phyloP scores from a whole-genome alignment of 2,797 vertebrate species.

The Epinephelus coioides region DNA sequence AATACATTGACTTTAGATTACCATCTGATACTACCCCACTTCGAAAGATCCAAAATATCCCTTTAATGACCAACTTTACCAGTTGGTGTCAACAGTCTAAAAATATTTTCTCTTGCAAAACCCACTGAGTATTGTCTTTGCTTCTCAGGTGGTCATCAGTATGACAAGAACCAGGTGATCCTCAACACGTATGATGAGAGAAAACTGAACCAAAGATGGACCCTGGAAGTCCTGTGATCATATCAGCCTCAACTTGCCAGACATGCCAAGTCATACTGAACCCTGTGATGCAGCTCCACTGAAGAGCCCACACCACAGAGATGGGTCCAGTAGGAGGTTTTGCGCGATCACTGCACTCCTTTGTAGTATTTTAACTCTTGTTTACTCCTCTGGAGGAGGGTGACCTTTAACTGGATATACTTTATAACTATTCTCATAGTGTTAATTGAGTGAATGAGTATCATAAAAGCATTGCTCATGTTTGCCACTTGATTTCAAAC shows the following conservation, averaged over 20 bases:
- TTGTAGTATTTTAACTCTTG: background rate
- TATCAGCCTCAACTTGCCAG: background rate
- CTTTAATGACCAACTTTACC: too few relatives aligned
- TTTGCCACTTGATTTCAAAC: conserved; percentile 3
- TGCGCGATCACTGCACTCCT: conserved; percentile 5
- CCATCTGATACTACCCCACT: too few relatives aligned
- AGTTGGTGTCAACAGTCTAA: too few relatives aligned
- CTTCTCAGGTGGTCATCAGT: conserved; percentile 91
- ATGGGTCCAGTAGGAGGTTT: background rate
- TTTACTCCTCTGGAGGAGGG: conserved; percentile 4
- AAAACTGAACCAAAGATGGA: conserved; percentile 91
- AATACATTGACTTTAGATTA: too few relatives aligned
- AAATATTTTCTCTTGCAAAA: background rate
- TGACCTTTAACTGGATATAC: background rate
- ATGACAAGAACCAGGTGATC: conserved; percentile 92
- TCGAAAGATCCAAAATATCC: too few relatives aligned
- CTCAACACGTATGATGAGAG: conserved; percentile 88
- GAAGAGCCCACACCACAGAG: background rate
- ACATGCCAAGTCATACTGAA: background rate
- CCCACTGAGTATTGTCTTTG: background rate
- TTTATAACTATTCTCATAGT: background rate
- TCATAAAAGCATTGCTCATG: background rate
- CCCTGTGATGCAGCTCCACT: conserved; percentile 14
- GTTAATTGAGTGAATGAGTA: background rate
- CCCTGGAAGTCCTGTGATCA: conserved; percentile 88